phyloP scores from a whole-genome alignment of 2,888 invertebrate genomes.

The Tenthredo notha region DNA sequence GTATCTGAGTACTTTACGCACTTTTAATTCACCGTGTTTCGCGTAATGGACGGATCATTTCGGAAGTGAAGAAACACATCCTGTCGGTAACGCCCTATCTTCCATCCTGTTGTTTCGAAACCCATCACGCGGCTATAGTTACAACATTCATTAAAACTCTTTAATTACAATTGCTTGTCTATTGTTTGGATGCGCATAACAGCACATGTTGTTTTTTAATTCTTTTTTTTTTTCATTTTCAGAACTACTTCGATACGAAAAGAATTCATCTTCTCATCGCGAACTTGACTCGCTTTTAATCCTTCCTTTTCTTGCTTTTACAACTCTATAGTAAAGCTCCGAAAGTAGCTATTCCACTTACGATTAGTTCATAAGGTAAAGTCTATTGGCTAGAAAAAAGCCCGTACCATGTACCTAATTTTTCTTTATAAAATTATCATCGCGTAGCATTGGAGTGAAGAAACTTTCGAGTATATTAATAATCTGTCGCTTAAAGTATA shows the following conservation, averaged over 20 bases:
- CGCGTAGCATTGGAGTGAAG: not conserved
- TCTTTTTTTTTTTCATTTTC: not conserved
- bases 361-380: not conserved
- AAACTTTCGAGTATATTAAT: constrained; percentile 7
- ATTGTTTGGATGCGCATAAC: constrained; percentile 55
- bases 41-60: constrained; percentile 49
- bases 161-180: constrained; percentile 60
- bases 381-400: not conserved
- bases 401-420: not conserved
- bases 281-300: not conserved
- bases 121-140: constrained; percentile 60
- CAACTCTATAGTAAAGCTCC: not conserved
- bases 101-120: constrained; percentile 65
- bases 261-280: not conserved
- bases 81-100: constrained; percentile 49
- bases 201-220: not conserved
- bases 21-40: not conserved
- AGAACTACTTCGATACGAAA: not conserved
- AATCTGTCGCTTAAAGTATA: not conserved
- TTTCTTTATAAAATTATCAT: not conserved
- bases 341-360: not conserved
- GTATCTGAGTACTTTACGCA: not conserved
- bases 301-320: not conserved
- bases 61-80: constrained; percentile 54
- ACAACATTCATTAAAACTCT: constrained; percentile 61